These are phyloP conservation scores for Acanthurus lineatus DNA, from an alignment of 2,797 vertebrate species.

Conservation along the genomic window DNA sequence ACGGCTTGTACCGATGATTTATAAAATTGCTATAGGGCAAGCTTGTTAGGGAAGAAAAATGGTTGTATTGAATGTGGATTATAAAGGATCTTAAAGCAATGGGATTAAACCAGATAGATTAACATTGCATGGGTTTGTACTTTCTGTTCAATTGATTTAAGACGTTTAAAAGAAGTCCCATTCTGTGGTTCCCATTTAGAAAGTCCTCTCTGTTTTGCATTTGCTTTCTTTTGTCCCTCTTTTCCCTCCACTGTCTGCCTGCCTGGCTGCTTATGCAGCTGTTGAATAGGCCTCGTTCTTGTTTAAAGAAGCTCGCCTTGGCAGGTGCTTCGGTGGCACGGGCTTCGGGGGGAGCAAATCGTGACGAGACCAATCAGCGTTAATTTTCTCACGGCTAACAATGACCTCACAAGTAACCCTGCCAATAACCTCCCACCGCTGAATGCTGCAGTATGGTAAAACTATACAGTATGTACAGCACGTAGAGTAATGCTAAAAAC, in stretches of 20 bases:
- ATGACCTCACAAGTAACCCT: constrained; percentile 69
- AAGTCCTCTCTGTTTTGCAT: constrained; percentile 76
- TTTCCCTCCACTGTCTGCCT: constrained; percentile 62
- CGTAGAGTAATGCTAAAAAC: constrained; percentile 77
- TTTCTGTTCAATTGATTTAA: constrained; percentile 85
- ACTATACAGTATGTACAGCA: constrained; percentile 79
- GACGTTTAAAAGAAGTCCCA: constrained; percentile 73
- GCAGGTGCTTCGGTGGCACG: constrained; percentile 74
- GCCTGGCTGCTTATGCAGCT: constrained; percentile 75
- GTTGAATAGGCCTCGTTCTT: constrained; percentile 73
- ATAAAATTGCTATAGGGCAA: constrained; percentile 72
- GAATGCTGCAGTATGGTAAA: constrained; percentile 65
- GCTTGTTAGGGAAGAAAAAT: constrained; percentile 80
- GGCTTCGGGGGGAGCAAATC: constrained; percentile 60
- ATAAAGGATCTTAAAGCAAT: constrained; percentile 83
- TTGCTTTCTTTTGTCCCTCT: constrained; percentile 71
- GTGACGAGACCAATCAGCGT: constrained; percentile 73
- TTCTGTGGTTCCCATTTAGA: constrained; percentile 69
- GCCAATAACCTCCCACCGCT: constrained; percentile 63
- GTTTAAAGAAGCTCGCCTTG: constrained; percentile 72
- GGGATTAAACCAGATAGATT: constrained; percentile 86
- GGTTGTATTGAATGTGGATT: constrained; percentile 83
- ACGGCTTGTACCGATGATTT: constrained; percentile 63
- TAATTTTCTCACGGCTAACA: constrained; percentile 76
- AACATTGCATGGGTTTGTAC: constrained; percentile 83